Evolutionary conservation across 2,113 vertebrate genomes (phyloP).

Genomic region (Petrocephalus zakoni): DNA sequence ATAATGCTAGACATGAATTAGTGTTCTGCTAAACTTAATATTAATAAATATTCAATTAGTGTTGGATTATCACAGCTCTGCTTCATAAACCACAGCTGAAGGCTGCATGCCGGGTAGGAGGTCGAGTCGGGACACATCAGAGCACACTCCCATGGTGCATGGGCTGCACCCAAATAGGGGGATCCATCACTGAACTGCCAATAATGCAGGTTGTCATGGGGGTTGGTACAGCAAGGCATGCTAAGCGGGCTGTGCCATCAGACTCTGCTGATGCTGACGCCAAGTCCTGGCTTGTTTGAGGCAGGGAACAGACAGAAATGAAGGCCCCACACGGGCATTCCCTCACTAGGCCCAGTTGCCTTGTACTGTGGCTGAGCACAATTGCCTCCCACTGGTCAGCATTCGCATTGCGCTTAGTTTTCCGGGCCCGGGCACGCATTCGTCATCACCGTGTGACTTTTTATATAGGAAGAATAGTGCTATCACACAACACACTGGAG

Average conservation of each 20-base stretch:
- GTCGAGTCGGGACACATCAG: background rate
- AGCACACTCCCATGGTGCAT: background rate
- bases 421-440: no score
- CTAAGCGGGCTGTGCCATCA: background rate
- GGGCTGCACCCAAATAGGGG: background rate
- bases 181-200: background rate
- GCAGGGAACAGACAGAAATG: no score
- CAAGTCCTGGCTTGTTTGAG: background rate
- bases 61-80: background rate
- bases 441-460: background rate
- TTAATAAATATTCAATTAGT: background rate
- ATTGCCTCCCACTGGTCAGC: no score
- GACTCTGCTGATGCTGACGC: background rate
- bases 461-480: background rate
- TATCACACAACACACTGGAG: no score
- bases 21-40: background rate
- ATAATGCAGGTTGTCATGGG: background rate
- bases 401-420: no score
- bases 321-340: no score
- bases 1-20: background rate
- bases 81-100: background rate
- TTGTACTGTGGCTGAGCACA: no score
- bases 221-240: background rate
- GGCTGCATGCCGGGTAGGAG: background rate
- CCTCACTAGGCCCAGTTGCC: no score